Percentiles rank a stretch among this genome's conserved stretches.
Evolutionary conservation across 1,140 invertebrate genomes (phyloP).

Genomic region (Maconellicoccus hirsutus): DNA sequence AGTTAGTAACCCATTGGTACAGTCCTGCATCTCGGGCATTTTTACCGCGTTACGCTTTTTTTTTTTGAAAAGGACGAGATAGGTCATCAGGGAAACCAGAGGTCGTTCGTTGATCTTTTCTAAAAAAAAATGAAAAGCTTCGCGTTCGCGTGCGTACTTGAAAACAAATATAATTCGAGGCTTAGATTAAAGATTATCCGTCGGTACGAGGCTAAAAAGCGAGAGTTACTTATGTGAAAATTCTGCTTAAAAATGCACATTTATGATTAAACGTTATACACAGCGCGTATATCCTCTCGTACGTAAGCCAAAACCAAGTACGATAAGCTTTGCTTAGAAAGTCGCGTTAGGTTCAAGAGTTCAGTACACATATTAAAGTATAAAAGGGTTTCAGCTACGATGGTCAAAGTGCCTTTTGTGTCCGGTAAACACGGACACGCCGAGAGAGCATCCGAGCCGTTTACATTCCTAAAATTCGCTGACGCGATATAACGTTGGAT

Average conservation of each 20-base stretch:
- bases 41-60: too few relatives aligned
- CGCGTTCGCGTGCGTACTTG: too few relatives aligned
- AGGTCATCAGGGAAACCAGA: too few relatives aligned
- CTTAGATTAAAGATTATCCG: neutral
- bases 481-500: neutral
- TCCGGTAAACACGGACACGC: neutral
- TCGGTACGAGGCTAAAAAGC: neutral
- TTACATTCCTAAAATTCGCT: constrained; percentile 4
- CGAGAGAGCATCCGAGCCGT: neutral
- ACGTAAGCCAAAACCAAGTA: neutral
- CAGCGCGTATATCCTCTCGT: too few relatives aligned
- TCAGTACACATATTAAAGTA: neutral
- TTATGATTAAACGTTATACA: neutral
- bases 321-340: neutral
- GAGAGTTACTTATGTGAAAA: neutral
- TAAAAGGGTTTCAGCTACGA: neutral
- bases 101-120: too few relatives aligned
- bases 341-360: neutral
- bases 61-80: too few relatives aligned
- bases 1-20: too few relatives aligned
- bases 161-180: neutral
- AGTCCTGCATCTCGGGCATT: too few relatives aligned
- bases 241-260: constrained; percentile 2
- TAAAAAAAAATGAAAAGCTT: too few relatives aligned
- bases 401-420: neutral